Evolutionary conservation across 2,888 invertebrate genomes (phyloP).

Genomic region (Kryphioiulus occultus): DNA sequence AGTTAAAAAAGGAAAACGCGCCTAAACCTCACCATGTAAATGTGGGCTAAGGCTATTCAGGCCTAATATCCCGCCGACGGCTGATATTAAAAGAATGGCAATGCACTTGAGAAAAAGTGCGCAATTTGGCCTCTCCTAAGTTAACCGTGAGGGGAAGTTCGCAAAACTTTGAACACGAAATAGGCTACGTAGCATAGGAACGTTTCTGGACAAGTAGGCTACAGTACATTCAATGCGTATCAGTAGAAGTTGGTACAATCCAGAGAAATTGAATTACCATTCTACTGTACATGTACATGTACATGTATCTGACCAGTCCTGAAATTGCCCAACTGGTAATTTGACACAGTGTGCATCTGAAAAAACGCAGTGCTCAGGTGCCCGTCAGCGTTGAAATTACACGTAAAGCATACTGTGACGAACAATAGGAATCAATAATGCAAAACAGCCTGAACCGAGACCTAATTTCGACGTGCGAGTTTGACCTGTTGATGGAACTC

Average conservation of each 20-base stretch:
- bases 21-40: not conserved
- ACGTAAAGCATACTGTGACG: too few species aligned
- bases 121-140: not conserved
- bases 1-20: not conserved
- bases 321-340: too few species aligned
- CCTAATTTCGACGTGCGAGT: not conserved
- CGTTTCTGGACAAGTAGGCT: too few species aligned
- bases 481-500: not conserved
- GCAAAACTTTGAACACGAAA: too few species aligned
- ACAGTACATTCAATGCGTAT: too few species aligned
- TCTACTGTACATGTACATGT: too few species aligned
- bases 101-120: not conserved
- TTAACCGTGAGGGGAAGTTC: too few species aligned
- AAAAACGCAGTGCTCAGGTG: not conserved
- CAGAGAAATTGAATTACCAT: too few species aligned
- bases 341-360: too few species aligned
- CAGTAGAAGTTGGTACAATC: too few species aligned
- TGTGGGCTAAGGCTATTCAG: not conserved
- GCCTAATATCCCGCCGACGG: not conserved
- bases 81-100: not conserved
- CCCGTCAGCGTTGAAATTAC: not conserved
- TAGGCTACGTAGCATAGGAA: too few species aligned
- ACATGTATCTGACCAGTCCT: too few species aligned
- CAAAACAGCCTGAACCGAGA: not conserved
- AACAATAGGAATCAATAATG: not conserved